Evolutionary conservation across 2,888 invertebrate species (phyloP), one percentile per base, ranked within the genome.

Genomic region (Drosophila paranaensis): DNA sequence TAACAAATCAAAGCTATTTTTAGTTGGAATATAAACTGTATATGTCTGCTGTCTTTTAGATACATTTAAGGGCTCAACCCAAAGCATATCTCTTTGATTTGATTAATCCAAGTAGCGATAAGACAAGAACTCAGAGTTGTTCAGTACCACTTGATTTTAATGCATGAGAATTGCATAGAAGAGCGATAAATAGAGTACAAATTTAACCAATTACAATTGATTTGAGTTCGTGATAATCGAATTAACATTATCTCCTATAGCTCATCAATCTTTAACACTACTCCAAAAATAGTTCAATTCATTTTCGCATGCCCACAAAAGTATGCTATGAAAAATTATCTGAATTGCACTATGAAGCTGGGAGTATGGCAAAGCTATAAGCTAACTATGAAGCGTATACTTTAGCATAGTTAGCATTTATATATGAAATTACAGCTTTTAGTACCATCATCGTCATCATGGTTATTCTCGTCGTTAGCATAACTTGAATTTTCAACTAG

Each of bases 401-500:
- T 39, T 27, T 27, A 14, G 14, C 5, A 14, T 20, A 53, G 6
- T 39, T 39, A 13, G 20, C 20, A 39, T 27, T 53, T n/a, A 6
- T 37, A 39, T 53, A n/a, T 27, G 6, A 25, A 27, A 53, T 27
- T n/a, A 10, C 53, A 39, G 39, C 3, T 20, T 13, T 13, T 20
- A 50, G 16, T 11, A 45, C 14, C 8, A 25, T 13, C 20, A 13
- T 8, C 45, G 25, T 14, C 13, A 11, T 33, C 6, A 13, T 20
- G 5, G 1, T 50, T 50, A 33, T 33, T 33, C 16, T 35, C 35
- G 8, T 13, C 50, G 13, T 50, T 35, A 35, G 33, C 33, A 50
- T 50, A 50, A 16, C n/a, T 54, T 14, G n/a, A 25, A 13, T 16
- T 30, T n/a, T 14, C 35, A 43, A 27, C 74, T 61, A 50, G 45